Conservation (phyloP, 2,888 invertebrate species). For the Drosophila kambysellisi region DNA sequence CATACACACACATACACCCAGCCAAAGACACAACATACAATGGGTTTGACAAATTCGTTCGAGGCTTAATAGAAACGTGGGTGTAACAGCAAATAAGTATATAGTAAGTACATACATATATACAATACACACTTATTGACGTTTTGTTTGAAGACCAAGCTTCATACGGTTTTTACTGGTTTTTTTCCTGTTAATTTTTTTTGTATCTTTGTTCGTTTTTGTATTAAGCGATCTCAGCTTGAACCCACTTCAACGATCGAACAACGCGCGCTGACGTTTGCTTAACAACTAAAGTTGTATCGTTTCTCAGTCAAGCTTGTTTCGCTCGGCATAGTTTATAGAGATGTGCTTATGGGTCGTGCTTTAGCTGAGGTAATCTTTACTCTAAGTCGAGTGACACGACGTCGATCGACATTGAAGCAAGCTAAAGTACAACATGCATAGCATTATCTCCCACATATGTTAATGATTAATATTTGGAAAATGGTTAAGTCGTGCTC, state of each 20-base stretch:
- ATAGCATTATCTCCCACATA: neutral
- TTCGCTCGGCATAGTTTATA: slow-evolving; percentile 17
- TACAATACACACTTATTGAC: slow-evolving; percentile 35
- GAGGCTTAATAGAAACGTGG: slow-evolving; percentile 42
- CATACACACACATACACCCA: slow-evolving; percentile 10
- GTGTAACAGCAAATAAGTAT: slow-evolving; percentile 42
- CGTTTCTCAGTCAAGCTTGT: slow-evolving; percentile 43
- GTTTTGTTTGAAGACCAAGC: slow-evolving; percentile 46
- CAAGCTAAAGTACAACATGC: neutral
- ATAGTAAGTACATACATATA: slow-evolving; percentile 29
- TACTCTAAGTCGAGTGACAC: neutral
- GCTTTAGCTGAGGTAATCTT: slow-evolving; percentile 1
- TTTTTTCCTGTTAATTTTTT: slow-evolving; percentile 28
- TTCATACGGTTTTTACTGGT: slow-evolving; percentile 41
- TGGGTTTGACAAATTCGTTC: slow-evolving; percentile 45
- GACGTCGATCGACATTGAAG: neutral
- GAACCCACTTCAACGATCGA: slow-evolving; percentile 28
- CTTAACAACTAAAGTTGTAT: slow-evolving; percentile 63
- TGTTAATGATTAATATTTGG: neutral
- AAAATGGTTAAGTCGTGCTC: slow-evolving; percentile 2
- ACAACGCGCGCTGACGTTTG: slow-evolving; percentile 73
- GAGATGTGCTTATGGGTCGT: slow-evolving; percentile 31
- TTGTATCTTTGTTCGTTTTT: slow-evolving; percentile 15
- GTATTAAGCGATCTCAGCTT: slow-evolving; percentile 22
- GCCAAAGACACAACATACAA: neutral